Evolutionary conservation across 92 coral and sea anemone species (phyloP), one percentile per base, ranked within the genome.

Genomic region (Phenganax marumi): DNA sequence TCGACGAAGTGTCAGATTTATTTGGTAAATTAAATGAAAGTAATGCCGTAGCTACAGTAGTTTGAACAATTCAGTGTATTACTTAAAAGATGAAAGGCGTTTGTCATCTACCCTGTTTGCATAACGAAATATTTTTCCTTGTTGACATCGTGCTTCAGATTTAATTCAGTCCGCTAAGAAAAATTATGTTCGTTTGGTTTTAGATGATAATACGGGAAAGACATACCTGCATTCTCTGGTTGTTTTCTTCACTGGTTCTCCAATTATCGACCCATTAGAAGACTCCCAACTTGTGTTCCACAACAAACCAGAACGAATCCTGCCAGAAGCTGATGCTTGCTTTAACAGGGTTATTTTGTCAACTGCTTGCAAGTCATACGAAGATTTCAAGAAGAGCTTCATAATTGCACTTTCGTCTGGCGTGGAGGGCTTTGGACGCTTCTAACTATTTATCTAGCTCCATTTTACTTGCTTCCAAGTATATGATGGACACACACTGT

Each of bases 141-240:
- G n/a, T n/a, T n/a, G n/a, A n/a, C n/a, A n/a, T n/a, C n/a, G n/a
- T n/a, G n/a, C n/a, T n/a, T n/a, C n/a, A n/a, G n/a, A n/a, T n/a
- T n/a, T n/a, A n/a, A n/a, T n/a, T n/a, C n/a, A n/a, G n/a, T n/a
- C n/a, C n/a, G n/a, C n/a, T n/a, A n/a, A 54, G 11, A 54, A 61
- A 61, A 17, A 61, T 61, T 61, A 17, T 61, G n/a, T 17, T 26
- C 22, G 17, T 61, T 26, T 61, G 22, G 50, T 71, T 71, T 11
- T 50, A 71, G 77, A 71, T 71, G n/a, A n/a, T 33, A 50, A 71
- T 47, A 47, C 77, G 16, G 77, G 77, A 50, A 71, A 71, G 19
- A 33, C 50, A 47, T 33, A 11, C 53, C 50, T 50, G 2, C 47
- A 17, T 71, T 33, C 77, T 11, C 22, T 71, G 77, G 53, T 71